Conservation (phyloP, 2,888 invertebrate genomes). For the Melinaea menophilus region DNA sequence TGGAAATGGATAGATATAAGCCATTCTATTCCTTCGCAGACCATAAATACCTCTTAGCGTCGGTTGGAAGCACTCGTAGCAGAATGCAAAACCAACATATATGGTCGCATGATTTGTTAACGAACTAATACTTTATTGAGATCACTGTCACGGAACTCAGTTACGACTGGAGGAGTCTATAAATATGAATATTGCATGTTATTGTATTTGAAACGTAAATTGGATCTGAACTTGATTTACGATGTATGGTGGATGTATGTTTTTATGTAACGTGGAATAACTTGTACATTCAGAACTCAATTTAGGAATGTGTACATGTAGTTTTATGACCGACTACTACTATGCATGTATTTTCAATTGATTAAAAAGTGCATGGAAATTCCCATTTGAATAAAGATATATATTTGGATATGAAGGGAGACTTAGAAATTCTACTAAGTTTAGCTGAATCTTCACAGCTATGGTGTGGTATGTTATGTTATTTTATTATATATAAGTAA, state of each 20-base stretch:
- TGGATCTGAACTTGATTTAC: slow-evolving; percentile 2
- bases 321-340: no score
- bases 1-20: slow-evolving; percentile 31
- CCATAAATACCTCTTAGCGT: slow-evolving; percentile 48
- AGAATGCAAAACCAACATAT: slow-evolving; percentile 44
- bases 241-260: neutral
- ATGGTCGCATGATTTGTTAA: slow-evolving; percentile 47
- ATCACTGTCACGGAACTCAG: slow-evolving; percentile 38
- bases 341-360: no score
- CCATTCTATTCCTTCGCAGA: slow-evolving; percentile 37
- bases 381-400: no score
- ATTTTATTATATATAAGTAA: neutral
- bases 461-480: no score
- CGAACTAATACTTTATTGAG: slow-evolving; percentile 60
- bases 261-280: no score
- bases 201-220: slow-evolving; percentile 1
- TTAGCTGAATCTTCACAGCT: no score
- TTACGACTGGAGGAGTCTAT: slow-evolving; percentile 3
- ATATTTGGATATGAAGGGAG: no score
- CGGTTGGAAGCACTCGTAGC: slow-evolving; percentile 28
- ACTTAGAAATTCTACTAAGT: no score
- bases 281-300: no score
- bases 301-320: no score
- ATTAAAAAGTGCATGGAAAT: no score
- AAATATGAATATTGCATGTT: slow-evolving; percentile 8